phyloP scores from a whole-genome alignment of 2,888 invertebrate species.

The Phasia obesa region DNA sequence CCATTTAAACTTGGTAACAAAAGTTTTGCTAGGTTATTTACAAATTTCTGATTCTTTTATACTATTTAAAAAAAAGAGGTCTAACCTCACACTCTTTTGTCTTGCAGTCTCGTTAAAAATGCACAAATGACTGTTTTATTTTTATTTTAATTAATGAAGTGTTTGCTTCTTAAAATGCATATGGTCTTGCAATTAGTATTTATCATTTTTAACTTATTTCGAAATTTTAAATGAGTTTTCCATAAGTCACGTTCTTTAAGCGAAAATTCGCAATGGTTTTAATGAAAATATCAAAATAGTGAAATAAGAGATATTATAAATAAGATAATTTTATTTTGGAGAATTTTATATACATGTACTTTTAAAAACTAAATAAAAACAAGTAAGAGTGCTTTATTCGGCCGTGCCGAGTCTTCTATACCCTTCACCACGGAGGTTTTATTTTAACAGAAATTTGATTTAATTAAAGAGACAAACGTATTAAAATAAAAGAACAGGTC shows the following conservation, averaged over 20 bases:
- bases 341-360: neutral
- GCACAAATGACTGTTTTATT: neutral
- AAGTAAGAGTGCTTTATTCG: no score
- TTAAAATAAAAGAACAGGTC: no score
- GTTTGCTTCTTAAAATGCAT: slow-evolving; percentile 8
- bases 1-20: no score
- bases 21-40: no score
- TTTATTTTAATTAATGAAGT: slow-evolving; percentile 13
- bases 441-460: no score
- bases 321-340: neutral
- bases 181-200: slow-evolving; percentile 39
- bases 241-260: slow-evolving; percentile 29
- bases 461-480: no score
- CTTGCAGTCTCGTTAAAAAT: neutral
- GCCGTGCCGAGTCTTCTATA: no score
- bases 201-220: neutral
- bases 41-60: no score
- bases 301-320: neutral
- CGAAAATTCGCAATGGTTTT: neutral
- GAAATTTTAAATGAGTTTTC: slow-evolving; percentile 34
- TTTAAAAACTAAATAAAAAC: neutral
- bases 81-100: neutral
- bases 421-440: no score
- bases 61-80: no score
- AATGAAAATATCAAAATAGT: neutral